Base-by-base conservation (phyloP, 2,113 vertebrate species). In the Lepus europaeus region DNA sequence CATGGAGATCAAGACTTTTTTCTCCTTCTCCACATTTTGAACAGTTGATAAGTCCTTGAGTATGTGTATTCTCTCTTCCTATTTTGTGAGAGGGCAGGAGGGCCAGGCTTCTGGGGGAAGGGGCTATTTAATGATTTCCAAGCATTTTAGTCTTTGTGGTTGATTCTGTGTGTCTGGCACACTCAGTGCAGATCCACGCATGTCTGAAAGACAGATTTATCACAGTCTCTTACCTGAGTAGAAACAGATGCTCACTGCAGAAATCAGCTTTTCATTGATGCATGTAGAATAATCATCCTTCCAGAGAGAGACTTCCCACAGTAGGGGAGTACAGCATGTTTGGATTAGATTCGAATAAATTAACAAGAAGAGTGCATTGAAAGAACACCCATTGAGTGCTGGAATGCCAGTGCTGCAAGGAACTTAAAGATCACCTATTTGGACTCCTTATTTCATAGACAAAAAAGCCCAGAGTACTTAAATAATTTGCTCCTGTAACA, bases 241-340 rank as follows among this genome's bases (percentile, higher is more conserved):
- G 79, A 85, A 96, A 87, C 96, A 97, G 95, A 89, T 98, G 94
- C 61, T 97, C 70, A 6, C 92, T 94, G 92, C 69, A 87, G 85
- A 98, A 94, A 79, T 23, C 68, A 49, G 2, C 79, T 78, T 95
- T 68, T 78, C 19, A 33, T 76, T 73, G 69, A 89, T 94, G 85
- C 61, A 25, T 8, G 10, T 31, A 49, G 80, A 83, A 73, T 74
- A 96, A 96, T 73, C 89, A 93, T 64, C 63, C 8, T 90, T 92
- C 92, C 29, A 49, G 97, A 94, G 80, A 6, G 56, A 81, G 91
- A 61, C 45, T 94, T 95, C 69, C 20, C 53, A 14, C 63, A 39
- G 66, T 10, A 74, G 19, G 0, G 70, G 64, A 49, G 13, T 3
- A 82, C 6, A 19, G 1, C 6, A 31, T 6, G 0, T 77, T 36